A percentile compares a stretch with the other conserved stretches of the same genome.
phyloP scores from a whole-genome alignment of 1,140 invertebrate species.

The Euura saliciscinereae region DNA sequence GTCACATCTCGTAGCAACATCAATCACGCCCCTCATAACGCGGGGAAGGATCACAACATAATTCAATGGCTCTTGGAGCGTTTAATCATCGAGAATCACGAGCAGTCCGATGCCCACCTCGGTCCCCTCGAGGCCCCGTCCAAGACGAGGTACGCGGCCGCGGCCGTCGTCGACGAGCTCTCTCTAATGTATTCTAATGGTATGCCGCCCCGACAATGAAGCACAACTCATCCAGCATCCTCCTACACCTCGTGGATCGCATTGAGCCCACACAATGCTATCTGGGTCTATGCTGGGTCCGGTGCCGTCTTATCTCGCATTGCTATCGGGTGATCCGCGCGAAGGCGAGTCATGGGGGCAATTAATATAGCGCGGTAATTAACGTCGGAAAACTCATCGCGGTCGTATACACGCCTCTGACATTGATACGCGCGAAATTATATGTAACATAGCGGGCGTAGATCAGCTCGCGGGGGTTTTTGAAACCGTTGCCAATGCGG shows the following conservation, averaged over 20 bases:
- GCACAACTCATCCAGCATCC: slow-evolving; percentile 49
- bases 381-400: neutral
- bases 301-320: neutral
- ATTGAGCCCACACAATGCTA: slow-evolving; percentile 26
- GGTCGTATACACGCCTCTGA: neutral
- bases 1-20: slow-evolving; percentile 37
- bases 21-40: slow-evolving; percentile 44
- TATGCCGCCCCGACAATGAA: slow-evolving; percentile 54
- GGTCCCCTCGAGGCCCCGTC: slow-evolving; percentile 28
- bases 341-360: neutral
- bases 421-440: neutral
- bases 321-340: slow-evolving; percentile 4
- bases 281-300: slow-evolving; percentile 11
- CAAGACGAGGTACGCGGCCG: slow-evolving; percentile 15
- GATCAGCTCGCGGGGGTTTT: neutral
- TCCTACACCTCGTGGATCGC: slow-evolving; percentile 34
- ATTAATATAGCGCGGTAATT: slow-evolving; percentile 4
- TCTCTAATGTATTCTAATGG: slow-evolving; percentile 52
- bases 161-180: slow-evolving; percentile 9
- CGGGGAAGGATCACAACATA: slow-evolving; percentile 33
- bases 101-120: slow-evolving; percentile 1
- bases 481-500: neutral
- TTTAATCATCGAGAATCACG: slow-evolving; percentile 49
- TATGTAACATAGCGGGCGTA: neutral
- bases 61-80: slow-evolving; percentile 38